Evolutionary conservation across 2,888 invertebrate genomes (phyloP), one percentile per base, ranked within the genome.

Genomic region (Entomobrya multifasciata): DNA sequence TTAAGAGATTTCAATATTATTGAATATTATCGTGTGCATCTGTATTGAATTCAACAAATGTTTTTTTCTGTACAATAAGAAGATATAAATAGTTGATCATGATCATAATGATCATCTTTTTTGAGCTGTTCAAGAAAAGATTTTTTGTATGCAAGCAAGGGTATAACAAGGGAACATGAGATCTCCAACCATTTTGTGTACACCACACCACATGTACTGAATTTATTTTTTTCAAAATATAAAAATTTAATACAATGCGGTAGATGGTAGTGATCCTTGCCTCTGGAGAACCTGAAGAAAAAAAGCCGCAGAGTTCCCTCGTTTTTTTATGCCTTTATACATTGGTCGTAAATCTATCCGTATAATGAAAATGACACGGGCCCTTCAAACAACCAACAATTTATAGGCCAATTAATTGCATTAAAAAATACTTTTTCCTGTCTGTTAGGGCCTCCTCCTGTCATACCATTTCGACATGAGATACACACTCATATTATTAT

Each of bases 331-430:
- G 11, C 55, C 74, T 10, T 65, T 10, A 36, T 49, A n/a, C n/a
- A 17, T 27, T 41, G 27, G 78, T 44, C 81, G 81, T 87, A 81
- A 87, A 87, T 87, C 82, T 87, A 70, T 70, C 65, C 2, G 11
- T 10, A 77, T 82, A 87, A 87, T 65, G 87, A 87, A 87, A 77
- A 81, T 67, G 82, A 87, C 81, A 87, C 67, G 77, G 77, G 65
- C 67, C 82, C 87, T 77, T 87, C 87, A 76, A 81, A 77, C 81
- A 82, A 76, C 15, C 67, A 65, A 41, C 27, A 87, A 87, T 87
- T 87, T 87, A 87, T 87, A 77, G 87, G 55, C 87, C 86, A 87
- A 87, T 87, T 87, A 87, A 87, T 87, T 87, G 70, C 81, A 77
- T 87, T 82, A 86, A 80, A 67, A 80, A n/a, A 65, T 65, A 74